Percentiles rank a stretch among this genome's conserved stretches.
Evolutionary conservation across 1,140 invertebrate genomes (phyloP).

Genomic region (Chymomyza costata): DNA sequence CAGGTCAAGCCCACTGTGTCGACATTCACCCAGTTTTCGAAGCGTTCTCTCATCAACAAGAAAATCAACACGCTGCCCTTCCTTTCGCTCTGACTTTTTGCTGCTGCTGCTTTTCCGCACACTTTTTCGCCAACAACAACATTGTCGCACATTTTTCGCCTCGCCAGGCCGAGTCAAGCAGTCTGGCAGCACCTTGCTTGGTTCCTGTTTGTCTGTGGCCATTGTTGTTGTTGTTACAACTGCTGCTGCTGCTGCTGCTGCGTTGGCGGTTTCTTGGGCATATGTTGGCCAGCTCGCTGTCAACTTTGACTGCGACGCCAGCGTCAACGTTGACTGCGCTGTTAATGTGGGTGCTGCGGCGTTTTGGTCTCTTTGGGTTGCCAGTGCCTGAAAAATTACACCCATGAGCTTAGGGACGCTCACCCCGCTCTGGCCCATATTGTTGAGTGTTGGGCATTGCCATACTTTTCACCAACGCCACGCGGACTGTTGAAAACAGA

Average conservation of each 20-base stretch:
- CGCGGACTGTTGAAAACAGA: too few relatives aligned
- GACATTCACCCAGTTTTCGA: constrained; percentile 3
- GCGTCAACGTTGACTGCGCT: constrained; percentile 22
- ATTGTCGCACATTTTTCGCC: constrained; percentile 4
- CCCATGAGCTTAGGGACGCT: constrained; percentile 44
- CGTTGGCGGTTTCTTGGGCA: constrained; percentile 16
- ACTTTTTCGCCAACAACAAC: too few relatives aligned
- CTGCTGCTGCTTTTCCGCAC: constrained; percentile 27
- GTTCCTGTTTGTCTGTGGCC: constrained; percentile 6
- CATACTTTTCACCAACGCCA: constrained; percentile 46
- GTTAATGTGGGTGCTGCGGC: constrained; percentile 22
- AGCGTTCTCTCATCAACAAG: too few relatives aligned
- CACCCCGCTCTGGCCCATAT: constrained; percentile 9
- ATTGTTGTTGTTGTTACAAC: background rate
- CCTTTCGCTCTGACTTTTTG: constrained; percentile 31
- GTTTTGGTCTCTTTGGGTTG: too few relatives aligned
- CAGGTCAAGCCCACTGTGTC: constrained; percentile 33
- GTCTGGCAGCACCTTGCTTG: constrained; percentile 37
- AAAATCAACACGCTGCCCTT: constrained; percentile 10
- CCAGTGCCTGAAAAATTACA: constrained; percentile 47
- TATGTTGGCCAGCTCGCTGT: constrained; percentile 15
- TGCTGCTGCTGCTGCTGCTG: background rate
- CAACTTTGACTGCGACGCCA: constrained; percentile 15
- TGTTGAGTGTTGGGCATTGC: constrained; percentile 43
- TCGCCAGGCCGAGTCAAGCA: constrained; percentile 42